Base-by-base conservation (phyloP, 1,140 invertebrate species). In the Drosophila arawakana region DNA sequence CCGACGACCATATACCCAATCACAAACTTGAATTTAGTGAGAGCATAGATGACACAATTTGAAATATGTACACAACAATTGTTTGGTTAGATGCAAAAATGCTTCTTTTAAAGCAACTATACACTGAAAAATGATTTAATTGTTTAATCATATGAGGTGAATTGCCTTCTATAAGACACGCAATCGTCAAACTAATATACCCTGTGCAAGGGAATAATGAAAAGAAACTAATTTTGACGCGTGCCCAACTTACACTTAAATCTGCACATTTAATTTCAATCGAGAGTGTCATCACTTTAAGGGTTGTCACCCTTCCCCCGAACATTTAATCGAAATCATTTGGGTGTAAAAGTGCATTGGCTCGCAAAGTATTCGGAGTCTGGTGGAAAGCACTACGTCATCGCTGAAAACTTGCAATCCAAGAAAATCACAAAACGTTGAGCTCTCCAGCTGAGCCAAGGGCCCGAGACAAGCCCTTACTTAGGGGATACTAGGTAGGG, bases 221-320 rank as follows among this genome's bases (percentile, higher is more conserved):
- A 52, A 52, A 30, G 39, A 8, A 52, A 65, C n/a, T 60, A 35
- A 41, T 18, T 60, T 49, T 9, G 57, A 59, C 55, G 57, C 55
- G 66, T 69, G 68, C 52, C 41, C 35, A 46, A 57, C 21, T 13
- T 10, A 30, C 11, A 35, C 49, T 59, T 52, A 37, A 13, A 61
- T 55, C 34, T 34, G 35, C 41, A n/a, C 57, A 65, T 71, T 63
- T 71, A 70, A 43, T 43, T 43, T 7, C 41, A 43, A 43, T 61
- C 44, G 41, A 41, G 50, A 21, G 35, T 30, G 34, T 68, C 34
- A 67, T 50, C 41, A 30, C 25, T 25, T 55, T 25, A 43, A 58
- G 54, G 50, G 60, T 37, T 62, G 60, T 34, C 34, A 8, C 46
- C 46, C 7, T 9, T 18, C 15, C 18, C 9, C 25, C 44, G 1